Evolutionary conservation across 2,888 invertebrate genomes (phyloP).

Genomic region (Stenichneumon culpator): DNA sequence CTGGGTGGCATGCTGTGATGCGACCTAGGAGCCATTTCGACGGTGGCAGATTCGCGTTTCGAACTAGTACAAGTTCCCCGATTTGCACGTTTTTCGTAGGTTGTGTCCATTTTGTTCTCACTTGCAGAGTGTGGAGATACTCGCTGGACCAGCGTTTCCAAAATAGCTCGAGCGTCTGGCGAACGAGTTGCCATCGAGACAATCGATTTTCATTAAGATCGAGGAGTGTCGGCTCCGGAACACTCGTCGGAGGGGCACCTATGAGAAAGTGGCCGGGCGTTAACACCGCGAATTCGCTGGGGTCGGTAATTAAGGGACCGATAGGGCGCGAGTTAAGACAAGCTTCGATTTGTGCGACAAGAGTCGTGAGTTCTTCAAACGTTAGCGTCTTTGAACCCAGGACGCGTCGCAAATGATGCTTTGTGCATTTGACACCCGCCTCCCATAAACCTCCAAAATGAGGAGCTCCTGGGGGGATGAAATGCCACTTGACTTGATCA

Average conservation of each 20-base stretch:
- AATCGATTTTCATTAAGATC: slow-evolving; percentile 16
- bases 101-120: no score
- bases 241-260: neutral
- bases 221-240: neutral
- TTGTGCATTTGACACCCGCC: slow-evolving; percentile 71
- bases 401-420: slow-evolving; percentile 69
- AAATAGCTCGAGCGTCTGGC: slow-evolving; percentile 31
- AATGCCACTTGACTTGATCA: slow-evolving; percentile 77
- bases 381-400: slow-evolving; percentile 9
- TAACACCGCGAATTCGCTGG: slow-evolving; percentile 20
- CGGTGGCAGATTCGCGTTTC: neutral
- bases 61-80: neutral
- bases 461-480: slow-evolving; percentile 71
- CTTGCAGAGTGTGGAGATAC: slow-evolving; percentile 32
- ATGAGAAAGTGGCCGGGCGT: slow-evolving; percentile 45
- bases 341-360: neutral
- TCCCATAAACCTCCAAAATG: no score
- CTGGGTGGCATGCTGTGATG: neutral
- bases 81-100: neutral
- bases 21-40: neutral
- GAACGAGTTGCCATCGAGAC: slow-evolving; percentile 22
- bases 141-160: slow-evolving; percentile 38
- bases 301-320: neutral
- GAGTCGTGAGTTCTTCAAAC: neutral
- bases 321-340: slow-evolving; percentile 34